Evolutionary conservation across 1,140 invertebrate species (phyloP).

Genomic region (Vanessa atalanta): DNA sequence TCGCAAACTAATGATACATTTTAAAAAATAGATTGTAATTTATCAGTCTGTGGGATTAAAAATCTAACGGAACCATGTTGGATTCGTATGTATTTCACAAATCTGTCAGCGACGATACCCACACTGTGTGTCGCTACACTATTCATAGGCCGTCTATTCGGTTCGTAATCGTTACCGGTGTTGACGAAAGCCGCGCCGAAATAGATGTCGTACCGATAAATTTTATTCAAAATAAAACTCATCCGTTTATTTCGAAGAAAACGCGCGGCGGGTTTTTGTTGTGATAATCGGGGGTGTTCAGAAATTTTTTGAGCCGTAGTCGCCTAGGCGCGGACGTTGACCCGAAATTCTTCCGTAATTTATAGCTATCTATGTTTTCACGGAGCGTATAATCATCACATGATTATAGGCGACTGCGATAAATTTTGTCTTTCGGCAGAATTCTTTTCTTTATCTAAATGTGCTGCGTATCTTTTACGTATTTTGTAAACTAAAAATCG

Average conservation of each 20-base stretch:
- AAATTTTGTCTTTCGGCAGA: constrained; percentile 21
- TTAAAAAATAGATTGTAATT: constrained; percentile 27
- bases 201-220: constrained; percentile 72
- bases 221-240: constrained; percentile 72
- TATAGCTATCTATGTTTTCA: constrained; percentile 49
- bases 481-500: constrained; percentile 26
- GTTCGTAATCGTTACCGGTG: constrained; percentile 54
- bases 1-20: constrained; percentile 27
- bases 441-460: background rate
- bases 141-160: constrained; percentile 66
- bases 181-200: constrained; percentile 72
- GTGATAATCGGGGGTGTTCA: constrained; percentile 63
- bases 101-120: constrained; percentile 68
- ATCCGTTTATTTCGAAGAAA: constrained; percentile 56
- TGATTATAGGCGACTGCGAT: constrained; percentile 22
- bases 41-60: constrained; percentile 37
- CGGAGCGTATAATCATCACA: constrained; percentile 28
- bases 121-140: constrained; percentile 53
- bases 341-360: constrained; percentile 67
- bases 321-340: constrained; percentile 58
- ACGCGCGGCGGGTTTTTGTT: constrained; percentile 62
- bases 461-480: background rate
- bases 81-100: constrained; percentile 73
- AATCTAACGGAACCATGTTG: constrained; percentile 59
- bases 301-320: constrained; percentile 48